Base-by-base conservation (phyloP, 2,113 vertebrate species). In the Tringa solitaria region DNA sequence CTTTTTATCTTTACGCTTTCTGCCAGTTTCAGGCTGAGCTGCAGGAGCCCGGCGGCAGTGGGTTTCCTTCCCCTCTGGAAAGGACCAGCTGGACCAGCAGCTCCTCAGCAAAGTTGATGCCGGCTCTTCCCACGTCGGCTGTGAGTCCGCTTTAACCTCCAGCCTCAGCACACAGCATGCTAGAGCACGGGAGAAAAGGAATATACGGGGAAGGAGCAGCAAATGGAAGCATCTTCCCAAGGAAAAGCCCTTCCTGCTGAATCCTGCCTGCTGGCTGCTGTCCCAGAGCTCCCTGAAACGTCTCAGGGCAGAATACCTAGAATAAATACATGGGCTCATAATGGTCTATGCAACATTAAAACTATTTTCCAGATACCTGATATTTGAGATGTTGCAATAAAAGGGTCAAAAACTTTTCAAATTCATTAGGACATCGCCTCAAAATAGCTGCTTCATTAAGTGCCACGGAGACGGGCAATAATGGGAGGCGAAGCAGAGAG, bases 401-500 rank as follows among this genome's bases (percentile, higher is more conserved):
- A 85, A 81, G 81, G 92, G 84, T 92, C 92, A 94, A 53, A 95
- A 95, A 61, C 76, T 93, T 91, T 24, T 43, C 75, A 45, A 45
- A 84, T 90, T 74, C 70, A 45, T 54, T 53, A 89, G 19, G 53
- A 37, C 5, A 4, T 39, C 2, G 14, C 63, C n/a, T 77, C 46
- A 14, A 30, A 87, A 59, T 11, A 9, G 57, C 56, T 72, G 95
- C 87, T 90, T 89, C 75, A 33, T 91, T 88, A 93, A 84, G 84
- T 50, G 68, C 69, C 0, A 14, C 0, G 3, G 67, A 79, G 78
- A 59, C 0, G 13, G 89, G 50, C 3, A 32, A 28, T 80, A 82
- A 77, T 2, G 22, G 91, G 89, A 89, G 88, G 89, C 4, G 64
- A 89, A 82, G 92, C 92, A 77, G 85, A 95, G 89, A 9, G 73